Conservation (phyloP, 2,797 vertebrate species). For the Lagorchestes hirsutus region DNA sequence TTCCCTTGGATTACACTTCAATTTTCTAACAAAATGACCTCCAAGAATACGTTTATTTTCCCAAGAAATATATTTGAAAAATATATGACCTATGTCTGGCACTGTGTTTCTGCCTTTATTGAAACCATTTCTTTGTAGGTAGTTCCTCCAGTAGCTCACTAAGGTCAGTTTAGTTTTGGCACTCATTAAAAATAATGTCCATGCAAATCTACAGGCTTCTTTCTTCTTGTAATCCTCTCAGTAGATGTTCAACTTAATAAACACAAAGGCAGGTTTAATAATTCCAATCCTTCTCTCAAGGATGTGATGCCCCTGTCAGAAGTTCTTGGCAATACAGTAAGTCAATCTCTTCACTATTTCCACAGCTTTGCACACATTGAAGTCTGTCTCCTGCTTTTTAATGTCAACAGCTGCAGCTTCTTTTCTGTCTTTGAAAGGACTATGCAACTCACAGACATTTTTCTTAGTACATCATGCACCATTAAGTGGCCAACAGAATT, state of each 20-base stretch:
- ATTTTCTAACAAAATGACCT: constrained; percentile 59
- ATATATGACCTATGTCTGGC: constrained; percentile 24
- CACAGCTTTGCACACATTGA: constrained; percentile 87
- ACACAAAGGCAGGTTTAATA: constrained; percentile 89
- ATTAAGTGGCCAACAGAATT: constrained; percentile 58
- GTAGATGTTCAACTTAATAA: constrained; percentile 84
- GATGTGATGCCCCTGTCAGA: constrained; percentile 88
- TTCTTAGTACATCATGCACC: constrained; percentile 75
- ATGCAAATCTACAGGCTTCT: constrained; percentile 37
- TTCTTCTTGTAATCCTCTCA: constrained; percentile 69
- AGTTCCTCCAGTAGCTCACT: constrained; percentile 24
- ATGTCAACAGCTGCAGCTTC: constrained; percentile 66
- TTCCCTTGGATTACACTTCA: constrained; percentile 58
- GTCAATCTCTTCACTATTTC: constrained; percentile 83
- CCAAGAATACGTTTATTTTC: constrained; percentile 54
- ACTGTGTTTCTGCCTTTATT: constrained; percentile 35
- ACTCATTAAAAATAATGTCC: constrained; percentile 43
- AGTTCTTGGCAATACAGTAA: constrained; percentile 82
- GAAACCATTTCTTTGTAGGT: constrained; percentile 19
- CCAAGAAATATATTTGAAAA: constrained; percentile 40
- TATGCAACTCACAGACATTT: constrained; percentile 79
- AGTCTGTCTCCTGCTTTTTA: constrained; percentile 62
- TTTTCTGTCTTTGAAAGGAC: constrained; percentile 79
- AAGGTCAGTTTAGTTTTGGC: constrained; percentile 43
- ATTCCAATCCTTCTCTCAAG: constrained; percentile 85